phyloP scores from a whole-genome alignment of 2,113 vertebrate species.

The Motacilla alba region DNA sequence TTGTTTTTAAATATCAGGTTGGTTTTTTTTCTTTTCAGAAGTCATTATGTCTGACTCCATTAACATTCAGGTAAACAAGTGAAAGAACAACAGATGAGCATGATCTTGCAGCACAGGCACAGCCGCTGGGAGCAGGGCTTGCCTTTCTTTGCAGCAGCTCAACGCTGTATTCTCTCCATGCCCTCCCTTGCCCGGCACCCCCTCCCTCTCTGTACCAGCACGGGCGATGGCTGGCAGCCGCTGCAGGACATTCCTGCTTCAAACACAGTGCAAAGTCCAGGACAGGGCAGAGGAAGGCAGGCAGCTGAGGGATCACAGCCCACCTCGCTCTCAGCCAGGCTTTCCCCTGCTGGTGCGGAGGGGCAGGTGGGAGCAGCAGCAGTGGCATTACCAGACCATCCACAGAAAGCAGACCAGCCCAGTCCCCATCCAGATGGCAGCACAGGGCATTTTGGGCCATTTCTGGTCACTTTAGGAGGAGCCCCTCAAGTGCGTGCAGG shows the following conservation, averaged over 20 bases:
- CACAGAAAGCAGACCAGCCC: neutral
- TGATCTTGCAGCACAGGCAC: neutral
- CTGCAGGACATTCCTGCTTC: neutral
- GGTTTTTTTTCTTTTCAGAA: slow-evolving; percentile 25
- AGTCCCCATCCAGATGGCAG: rapidly evolving
- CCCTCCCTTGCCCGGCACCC: rapidly evolving
- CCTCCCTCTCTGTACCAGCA: neutral
- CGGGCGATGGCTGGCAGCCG: rapidly evolving
- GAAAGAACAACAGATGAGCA: slow-evolving; percentile 54
- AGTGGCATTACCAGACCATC: neutral
- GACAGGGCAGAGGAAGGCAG: neutral
- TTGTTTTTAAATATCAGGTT: slow-evolving; percentile 44
- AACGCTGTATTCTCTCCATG: neutral
- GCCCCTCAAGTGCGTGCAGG: rapidly evolving
- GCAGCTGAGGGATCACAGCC: neutral
- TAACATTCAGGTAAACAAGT: slow-evolving; percentile 63
- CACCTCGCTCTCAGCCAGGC: neutral
- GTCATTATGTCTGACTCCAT: slow-evolving; percentile 23
- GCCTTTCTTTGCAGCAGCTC: neutral
- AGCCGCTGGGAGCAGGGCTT: neutral
- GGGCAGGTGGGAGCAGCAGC: neutral
- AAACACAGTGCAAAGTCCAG: neutral
- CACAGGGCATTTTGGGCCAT: neutral
- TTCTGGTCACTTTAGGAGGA: neutral
- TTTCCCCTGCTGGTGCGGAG: neutral